Conservation (phyloP, 92 coral and sea anemone species). For the Zoanthus gigantus region DNA sequence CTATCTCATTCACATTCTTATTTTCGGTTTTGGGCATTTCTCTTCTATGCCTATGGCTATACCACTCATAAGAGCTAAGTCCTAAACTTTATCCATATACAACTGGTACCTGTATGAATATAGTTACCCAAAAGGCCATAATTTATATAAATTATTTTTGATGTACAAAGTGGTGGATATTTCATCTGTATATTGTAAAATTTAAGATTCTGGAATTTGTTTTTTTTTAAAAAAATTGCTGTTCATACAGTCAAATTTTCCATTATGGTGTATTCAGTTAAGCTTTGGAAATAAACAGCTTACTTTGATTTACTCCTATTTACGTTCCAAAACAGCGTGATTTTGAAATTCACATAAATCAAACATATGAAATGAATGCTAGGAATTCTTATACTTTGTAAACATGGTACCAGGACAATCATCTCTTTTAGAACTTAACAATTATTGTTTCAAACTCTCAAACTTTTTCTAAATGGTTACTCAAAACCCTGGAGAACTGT, state of each 20-base stretch:
- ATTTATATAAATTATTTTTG: background rate
- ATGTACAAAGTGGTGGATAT: background rate
- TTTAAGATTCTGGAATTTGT: background rate
- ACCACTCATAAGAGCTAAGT: background rate
- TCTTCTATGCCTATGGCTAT: background rate
- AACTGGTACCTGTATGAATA: constrained; percentile 36
- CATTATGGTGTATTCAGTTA: background rate
- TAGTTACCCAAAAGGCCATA: no score
- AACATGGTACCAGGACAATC: constrained; percentile 18
- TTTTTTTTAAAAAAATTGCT: background rate
- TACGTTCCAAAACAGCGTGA: constrained; percentile 14
- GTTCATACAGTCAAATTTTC: background rate
- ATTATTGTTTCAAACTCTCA: background rate
- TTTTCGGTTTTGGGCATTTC: background rate
- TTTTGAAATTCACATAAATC: constrained; percentile 7
- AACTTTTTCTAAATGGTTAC: background rate
- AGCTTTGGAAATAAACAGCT: background rate
- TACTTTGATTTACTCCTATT: background rate
- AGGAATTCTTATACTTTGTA: background rate
- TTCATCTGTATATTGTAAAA: background rate
- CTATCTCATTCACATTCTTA: background rate
- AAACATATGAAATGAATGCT: background rate
- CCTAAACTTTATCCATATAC: background rate
- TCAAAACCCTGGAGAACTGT: background rate
- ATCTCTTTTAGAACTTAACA: background rate